Evolutionary conservation across 2,113 vertebrate genomes (phyloP).

Genomic region (Gymnobelideus leadbeateri): DNA sequence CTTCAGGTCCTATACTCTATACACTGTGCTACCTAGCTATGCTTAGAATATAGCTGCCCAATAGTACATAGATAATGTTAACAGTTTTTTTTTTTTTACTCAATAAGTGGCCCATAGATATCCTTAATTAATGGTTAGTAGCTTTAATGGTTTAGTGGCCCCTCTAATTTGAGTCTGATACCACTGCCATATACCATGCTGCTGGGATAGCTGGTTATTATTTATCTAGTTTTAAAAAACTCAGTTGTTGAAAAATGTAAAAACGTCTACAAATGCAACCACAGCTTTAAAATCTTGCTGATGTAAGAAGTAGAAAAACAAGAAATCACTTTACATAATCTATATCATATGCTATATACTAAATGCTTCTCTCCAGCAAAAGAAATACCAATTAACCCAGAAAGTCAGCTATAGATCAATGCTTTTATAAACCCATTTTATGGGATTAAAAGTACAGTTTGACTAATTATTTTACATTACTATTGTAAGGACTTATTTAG

Average conservation of each 20-base stretch:
- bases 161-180: background rate
- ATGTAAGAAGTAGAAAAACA: slow-evolving; percentile 62
- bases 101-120: background rate
- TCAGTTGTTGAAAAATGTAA: background rate
- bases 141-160: background rate
- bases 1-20: background rate
- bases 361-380: slow-evolving; percentile 55
- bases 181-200: background rate
- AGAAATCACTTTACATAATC: slow-evolving; percentile 62
- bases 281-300: slow-evolving; percentile 41
- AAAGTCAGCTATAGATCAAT: slow-evolving; percentile 69
- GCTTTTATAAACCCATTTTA: slow-evolving; percentile 77
- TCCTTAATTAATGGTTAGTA: background rate
- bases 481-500: slow-evolving; percentile 63
- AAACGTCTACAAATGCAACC: slow-evolving; percentile 29
- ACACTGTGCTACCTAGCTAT: no score
- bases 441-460: slow-evolving; percentile 3
- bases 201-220: background rate
- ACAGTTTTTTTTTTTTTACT: background rate
- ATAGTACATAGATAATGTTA: background rate
- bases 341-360: background rate
- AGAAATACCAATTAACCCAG: slow-evolving; percentile 70
- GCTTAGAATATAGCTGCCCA: no score
- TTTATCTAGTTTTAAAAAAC: slow-evolving; percentile 11
- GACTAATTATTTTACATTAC: slow-evolving; percentile 59